Evolutionary conservation across 2,888 invertebrate species (phyloP).

Genomic region (Caenorhabditis sp.): DNA sequence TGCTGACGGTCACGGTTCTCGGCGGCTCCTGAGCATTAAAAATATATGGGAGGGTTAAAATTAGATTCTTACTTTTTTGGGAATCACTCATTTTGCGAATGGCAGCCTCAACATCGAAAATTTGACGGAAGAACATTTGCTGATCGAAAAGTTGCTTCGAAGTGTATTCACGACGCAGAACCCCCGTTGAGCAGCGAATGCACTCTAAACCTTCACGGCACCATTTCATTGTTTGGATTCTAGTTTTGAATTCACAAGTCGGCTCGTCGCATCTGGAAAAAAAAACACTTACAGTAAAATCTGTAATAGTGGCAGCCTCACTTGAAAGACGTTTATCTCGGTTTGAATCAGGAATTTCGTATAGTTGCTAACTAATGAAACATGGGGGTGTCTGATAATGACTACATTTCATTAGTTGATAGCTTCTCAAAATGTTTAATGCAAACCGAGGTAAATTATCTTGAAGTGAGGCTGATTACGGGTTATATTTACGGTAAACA

Average conservation of each 20-base stretch:
- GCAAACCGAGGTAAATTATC: too few species aligned
- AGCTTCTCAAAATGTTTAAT: too few species aligned
- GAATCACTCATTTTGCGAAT: conserved; percentile 57
- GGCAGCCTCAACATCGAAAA: conserved; percentile 74
- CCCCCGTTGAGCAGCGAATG: conserved; percentile 73
- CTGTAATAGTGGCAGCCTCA: not conserved
- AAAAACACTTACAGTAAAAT: not conserved
- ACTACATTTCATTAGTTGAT: too few species aligned
- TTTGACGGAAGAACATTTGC: conserved; percentile 76
- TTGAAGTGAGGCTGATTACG: too few species aligned
- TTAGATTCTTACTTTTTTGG: conserved; percentile 66
- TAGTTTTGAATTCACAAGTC: conserved; percentile 69
- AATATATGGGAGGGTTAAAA: not conserved
- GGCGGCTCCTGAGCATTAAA: conserved; percentile 32
- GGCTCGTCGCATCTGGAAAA: conserved; percentile 76
- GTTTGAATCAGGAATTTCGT: too few species aligned
- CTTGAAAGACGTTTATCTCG: too few species aligned
- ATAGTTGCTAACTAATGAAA: too few species aligned
- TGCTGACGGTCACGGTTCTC: conserved; percentile 36
- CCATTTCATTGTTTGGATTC: conserved; percentile 65
- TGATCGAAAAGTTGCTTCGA: conserved; percentile 77
- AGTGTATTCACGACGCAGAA: conserved; percentile 76
- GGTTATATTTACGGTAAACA: too few species aligned
- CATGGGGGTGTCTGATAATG: too few species aligned
- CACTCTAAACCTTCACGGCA: conserved; percentile 75